These are phyloP conservation scores for Brachycybe producta DNA, from an alignment of 2,888 invertebrate species.

Conservation along the genomic window DNA sequence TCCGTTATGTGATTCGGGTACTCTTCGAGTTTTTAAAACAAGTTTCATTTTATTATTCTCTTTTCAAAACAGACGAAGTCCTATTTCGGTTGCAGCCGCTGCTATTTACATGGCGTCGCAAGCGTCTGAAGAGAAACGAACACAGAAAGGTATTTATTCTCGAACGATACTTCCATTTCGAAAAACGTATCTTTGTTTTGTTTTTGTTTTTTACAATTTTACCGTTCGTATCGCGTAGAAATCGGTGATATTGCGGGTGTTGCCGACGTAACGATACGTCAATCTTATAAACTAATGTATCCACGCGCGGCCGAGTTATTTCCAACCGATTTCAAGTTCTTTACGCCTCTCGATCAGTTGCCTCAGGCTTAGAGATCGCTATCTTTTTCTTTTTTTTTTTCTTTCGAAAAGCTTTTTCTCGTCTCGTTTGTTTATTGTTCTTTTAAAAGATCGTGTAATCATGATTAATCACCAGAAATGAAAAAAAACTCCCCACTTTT, in stretches of 20 bases:
- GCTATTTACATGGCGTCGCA: slow-evolving; percentile 99
- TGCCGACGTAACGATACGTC: slow-evolving; percentile 93
- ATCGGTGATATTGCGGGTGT: slow-evolving; percentile 97
- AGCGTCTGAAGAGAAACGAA: slow-evolving; percentile 85
- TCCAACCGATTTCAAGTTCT: slow-evolving; percentile 91
- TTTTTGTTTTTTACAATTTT: not conserved
- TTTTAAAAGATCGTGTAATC: no score
- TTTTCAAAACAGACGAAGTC: slow-evolving; percentile 52
- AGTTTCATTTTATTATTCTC: no score
- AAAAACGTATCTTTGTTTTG: slow-evolving; percentile 6
- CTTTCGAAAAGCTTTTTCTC: not conserved
- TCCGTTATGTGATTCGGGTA: no score
- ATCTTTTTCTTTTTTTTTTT: not conserved
- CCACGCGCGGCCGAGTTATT: slow-evolving; percentile 84
- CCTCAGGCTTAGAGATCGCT: slow-evolving; percentile 42
- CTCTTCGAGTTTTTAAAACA: no score
- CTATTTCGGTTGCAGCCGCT: slow-evolving; percentile 96
- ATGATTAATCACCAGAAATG: no score
- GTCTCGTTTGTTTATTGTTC: no score
- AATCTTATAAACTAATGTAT: slow-evolving; percentile 94
- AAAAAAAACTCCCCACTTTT: no score
- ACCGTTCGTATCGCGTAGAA: slow-evolving; percentile 42
- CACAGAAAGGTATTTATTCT: slow-evolving; percentile 54
- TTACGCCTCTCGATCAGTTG: slow-evolving; percentile 83
- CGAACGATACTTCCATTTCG: not conserved